Evolutionary conservation across 2,113 vertebrate genomes (phyloP).

Genomic region (Dolichallabes microphthalmus): DNA sequence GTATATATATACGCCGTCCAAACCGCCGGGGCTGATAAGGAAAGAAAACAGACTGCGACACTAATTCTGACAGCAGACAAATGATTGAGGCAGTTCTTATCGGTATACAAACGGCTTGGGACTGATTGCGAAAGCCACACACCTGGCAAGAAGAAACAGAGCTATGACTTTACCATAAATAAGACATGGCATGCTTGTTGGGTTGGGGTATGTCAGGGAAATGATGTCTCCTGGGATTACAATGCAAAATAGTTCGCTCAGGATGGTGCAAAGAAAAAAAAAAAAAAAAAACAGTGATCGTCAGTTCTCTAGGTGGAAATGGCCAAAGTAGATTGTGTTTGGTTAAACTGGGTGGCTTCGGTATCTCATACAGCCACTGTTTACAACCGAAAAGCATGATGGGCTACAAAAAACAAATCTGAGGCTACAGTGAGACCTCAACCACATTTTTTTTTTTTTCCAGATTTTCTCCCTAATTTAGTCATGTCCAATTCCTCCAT

Average conservation of each 20-base stretch:
- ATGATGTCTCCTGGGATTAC: neutral
- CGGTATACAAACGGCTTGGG: neutral
- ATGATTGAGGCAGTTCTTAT: slow-evolving; percentile 29
- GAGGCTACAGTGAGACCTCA: neutral
- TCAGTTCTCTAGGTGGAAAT: neutral
- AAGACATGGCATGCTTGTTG: neutral
- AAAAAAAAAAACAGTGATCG: neutral
- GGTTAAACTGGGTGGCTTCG: neutral
- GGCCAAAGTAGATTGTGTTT: neutral
- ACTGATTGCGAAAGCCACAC: slow-evolving; percentile 7
- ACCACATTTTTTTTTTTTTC: neutral
- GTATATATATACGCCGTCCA: slow-evolving; percentile 22
- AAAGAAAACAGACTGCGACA: slow-evolving; percentile 29
- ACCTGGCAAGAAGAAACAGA: neutral
- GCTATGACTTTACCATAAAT: neutral
- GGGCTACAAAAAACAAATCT: neutral
- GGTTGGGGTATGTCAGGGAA: neutral
- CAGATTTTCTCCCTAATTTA: no score
- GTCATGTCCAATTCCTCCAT: no score
- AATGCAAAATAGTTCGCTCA: neutral
- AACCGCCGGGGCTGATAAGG: slow-evolving; percentile 37
- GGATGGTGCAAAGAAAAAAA: neutral
- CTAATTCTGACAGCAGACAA: slow-evolving; percentile 37
- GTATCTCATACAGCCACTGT: neutral
- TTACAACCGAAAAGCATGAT: neutral